Percentiles rank a stretch among this genome's conserved stretches.
phyloP scores from a whole-genome alignment of 2,113 vertebrate genomes.

The Lepisosteus osseus region DNA sequence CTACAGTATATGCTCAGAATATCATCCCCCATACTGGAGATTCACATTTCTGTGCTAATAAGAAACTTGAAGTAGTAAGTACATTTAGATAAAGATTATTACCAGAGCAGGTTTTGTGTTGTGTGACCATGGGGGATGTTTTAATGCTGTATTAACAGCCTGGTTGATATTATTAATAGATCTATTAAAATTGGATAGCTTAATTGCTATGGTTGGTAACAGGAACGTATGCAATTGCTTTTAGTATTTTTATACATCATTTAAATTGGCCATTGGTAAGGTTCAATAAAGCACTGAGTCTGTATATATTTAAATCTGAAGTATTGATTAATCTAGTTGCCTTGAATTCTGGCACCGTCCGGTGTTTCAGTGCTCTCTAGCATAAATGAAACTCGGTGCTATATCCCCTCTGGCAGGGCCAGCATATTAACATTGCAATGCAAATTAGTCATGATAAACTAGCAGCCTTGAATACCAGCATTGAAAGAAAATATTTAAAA shows the following conservation, averaged over 20 bases:
- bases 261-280: conserved; percentile 3
- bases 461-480: conserved; percentile 60
- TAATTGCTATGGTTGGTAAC: background rate
- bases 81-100: too few relatives aligned
- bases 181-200: too few relatives aligned
- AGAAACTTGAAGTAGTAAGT: too few relatives aligned
- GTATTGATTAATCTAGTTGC: conserved; percentile 39
- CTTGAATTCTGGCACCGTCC: conserved; percentile 39
- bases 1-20: too few relatives aligned
- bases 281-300: background rate
- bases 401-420: conserved; percentile 67
- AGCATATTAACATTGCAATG: conserved; percentile 71
- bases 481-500: conserved; percentile 28
- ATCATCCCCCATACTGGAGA: too few relatives aligned
- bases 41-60: too few relatives aligned
- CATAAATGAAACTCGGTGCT: conserved; percentile 69
- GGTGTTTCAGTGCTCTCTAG: conserved; percentile 33
- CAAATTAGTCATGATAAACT: conserved; percentile 65
- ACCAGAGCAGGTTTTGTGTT: too few relatives aligned
- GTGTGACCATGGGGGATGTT: too few relatives aligned
- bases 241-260: background rate
- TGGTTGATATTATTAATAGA: too few relatives aligned
- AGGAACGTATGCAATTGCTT: background rate
- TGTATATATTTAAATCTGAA: conserved; percentile 14
- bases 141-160: too few relatives aligned